These are phyloP conservation scores for Synanthedon myopaeformis DNA, from an alignment of 2,888 invertebrate genomes.

Conservation along the genomic window DNA sequence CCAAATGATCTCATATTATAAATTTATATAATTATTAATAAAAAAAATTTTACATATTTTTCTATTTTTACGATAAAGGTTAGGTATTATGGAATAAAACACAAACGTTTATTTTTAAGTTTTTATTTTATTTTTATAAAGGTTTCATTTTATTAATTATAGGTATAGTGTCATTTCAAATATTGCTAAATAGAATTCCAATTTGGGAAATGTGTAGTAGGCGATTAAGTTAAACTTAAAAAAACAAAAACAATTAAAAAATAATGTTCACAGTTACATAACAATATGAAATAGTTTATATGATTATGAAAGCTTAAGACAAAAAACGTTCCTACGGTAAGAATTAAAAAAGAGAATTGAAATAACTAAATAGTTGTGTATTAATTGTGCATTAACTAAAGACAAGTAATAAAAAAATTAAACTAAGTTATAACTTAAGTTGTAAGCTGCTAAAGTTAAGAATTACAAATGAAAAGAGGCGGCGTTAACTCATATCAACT, in stretches of 20 bases:
- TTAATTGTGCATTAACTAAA: conserved; percentile 57
- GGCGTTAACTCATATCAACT: conserved; percentile 25
- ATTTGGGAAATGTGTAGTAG: conserved; percentile 65
- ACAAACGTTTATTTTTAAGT: conserved; percentile 25
- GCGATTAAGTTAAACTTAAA: conserved; percentile 55
- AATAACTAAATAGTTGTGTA: conserved; percentile 41
- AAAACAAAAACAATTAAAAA: conserved; percentile 26
- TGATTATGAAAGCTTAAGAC: conserved; percentile 18
- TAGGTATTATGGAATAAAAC: neutral
- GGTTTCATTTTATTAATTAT: conserved; percentile 63
- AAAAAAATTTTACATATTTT: neutral
- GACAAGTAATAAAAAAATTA: conserved; percentile 48
- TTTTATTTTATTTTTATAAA: conserved; percentile 61
- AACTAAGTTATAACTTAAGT: conserved; percentile 45
- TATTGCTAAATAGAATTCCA: conserved; percentile 53
- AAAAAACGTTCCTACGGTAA: conserved; percentile 19
- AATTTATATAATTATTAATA: neutral
- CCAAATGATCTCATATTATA: no score
- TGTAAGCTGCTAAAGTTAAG: conserved; percentile 51
- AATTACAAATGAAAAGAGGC: conserved; percentile 29
- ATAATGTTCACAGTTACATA: neutral
- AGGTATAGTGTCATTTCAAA: conserved; percentile 65
- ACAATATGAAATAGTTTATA: conserved; percentile 9
- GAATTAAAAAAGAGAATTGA: conserved; percentile 28
- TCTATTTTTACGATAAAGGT: neutral